These are phyloP conservation scores for Rhabdophis nuchalis DNA, from an alignment of 2,797 vertebrate species.

Conservation along the genomic window DNA sequence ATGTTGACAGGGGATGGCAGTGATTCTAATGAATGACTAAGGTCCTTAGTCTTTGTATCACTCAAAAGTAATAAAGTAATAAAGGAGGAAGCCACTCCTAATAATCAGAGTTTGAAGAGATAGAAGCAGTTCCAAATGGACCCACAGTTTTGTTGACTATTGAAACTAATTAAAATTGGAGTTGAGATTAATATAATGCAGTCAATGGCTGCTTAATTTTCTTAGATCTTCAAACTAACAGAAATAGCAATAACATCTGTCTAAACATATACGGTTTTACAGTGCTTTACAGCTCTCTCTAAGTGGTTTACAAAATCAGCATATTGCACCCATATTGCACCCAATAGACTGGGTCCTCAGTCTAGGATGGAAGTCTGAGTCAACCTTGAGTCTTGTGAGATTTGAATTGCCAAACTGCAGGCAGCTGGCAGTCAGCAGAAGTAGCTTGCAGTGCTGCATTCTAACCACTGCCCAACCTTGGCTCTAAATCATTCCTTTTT, in stretches of 20 bases:
- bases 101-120: conserved; percentile 10
- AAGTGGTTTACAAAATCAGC: too few species aligned
- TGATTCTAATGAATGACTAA: not conserved
- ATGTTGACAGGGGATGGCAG: not conserved
- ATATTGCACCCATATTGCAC: too few species aligned
- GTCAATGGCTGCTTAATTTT: conserved; percentile 6
- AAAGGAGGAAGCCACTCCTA: conserved; percentile 7
- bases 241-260: too few species aligned
- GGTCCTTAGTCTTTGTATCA: not conserved
- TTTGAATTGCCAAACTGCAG: too few species aligned
- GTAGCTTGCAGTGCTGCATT: too few species aligned
- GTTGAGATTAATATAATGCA: conserved; percentile 9
- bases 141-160: conserved; percentile 6
- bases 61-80: not conserved
- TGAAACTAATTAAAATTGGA: not conserved
- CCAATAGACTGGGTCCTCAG: too few species aligned
- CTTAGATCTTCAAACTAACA: not conserved
- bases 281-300: too few species aligned
- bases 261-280: too few species aligned
- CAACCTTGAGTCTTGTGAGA: too few species aligned
- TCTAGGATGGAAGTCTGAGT: too few species aligned
- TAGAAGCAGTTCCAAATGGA: conserved; percentile 12
- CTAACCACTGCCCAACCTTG: too few species aligned
- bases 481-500: not conserved
- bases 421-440: too few species aligned